A percentile compares a stretch with the other conserved stretches of the same genome.
These are phyloP conservation scores for Schizopygopsis malacanthus DNA, from an alignment of 2,797 vertebrate genomes.

Conservation along the genomic window DNA sequence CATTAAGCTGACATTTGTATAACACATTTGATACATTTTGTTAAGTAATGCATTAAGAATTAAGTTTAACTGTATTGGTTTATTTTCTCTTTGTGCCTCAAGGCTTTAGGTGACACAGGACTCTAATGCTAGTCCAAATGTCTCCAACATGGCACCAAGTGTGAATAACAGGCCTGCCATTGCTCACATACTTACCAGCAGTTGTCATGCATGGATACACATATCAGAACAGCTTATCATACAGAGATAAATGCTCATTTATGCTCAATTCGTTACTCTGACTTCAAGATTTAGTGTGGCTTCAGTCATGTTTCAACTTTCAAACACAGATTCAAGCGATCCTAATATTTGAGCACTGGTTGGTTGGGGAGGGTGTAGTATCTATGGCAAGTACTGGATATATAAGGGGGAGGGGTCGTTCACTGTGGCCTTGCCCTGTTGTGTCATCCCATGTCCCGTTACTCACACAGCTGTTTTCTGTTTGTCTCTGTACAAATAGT, in stretches of 20 bases:
- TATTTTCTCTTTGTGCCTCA: neutral
- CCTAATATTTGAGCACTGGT: neutral
- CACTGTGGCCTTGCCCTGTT: constrained; percentile 60
- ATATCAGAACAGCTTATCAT: neutral
- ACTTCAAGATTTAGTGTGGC: neutral
- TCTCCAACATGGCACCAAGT: constrained; percentile 25
- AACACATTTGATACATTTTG: neutral
- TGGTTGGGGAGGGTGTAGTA: constrained; percentile 5
- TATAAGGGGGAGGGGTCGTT: constrained; percentile 17
- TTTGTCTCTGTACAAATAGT: constrained; percentile 60
- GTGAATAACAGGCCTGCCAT: constrained; percentile 37
- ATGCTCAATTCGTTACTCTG: neutral
- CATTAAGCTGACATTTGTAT: neutral
- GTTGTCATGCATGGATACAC: constrained; percentile 29
- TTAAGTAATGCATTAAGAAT: neutral
- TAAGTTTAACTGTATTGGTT: neutral
- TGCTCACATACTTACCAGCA: constrained; percentile 23
- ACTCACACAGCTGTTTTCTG: constrained; percentile 74
- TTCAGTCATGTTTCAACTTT: neutral
- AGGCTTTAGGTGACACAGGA: neutral
- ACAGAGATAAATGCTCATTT: neutral
- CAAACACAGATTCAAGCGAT: neutral
- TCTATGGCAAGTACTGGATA: constrained; percentile 13
- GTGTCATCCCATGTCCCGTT: constrained; percentile 67
- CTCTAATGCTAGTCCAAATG: neutral